Evolutionary conservation across 1,140 invertebrate genomes (phyloP).

Genomic region (Araneus ventricosus): DNA sequence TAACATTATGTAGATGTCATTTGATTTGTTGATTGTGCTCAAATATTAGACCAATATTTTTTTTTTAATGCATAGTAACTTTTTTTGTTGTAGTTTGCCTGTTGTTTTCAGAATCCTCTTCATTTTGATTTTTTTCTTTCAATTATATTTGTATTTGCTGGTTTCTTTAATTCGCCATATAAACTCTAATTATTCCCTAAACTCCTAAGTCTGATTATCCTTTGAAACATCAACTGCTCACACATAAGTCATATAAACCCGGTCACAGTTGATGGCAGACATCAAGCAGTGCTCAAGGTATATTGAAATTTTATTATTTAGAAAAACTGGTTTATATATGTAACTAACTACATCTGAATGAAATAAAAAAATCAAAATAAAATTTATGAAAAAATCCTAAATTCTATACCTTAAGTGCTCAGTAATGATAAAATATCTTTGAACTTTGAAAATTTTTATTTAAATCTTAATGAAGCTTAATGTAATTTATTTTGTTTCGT

Average conservation of each 20-base stretch:
- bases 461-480: too few relatives aligned
- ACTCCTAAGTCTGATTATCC: conserved; percentile 44
- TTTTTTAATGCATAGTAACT: too few relatives aligned
- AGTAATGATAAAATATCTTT: too few relatives aligned
- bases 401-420: too few relatives aligned
- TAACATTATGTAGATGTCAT: too few relatives aligned
- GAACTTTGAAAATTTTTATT: too few relatives aligned
- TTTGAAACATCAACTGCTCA: conserved; percentile 35
- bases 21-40: too few relatives aligned
- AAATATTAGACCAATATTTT: too few relatives aligned
- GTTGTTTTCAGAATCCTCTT: too few relatives aligned
- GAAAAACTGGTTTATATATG: neutral
- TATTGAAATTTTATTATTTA: neutral
- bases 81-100: too few relatives aligned
- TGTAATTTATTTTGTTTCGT: too few relatives aligned
- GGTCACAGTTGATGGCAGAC: conserved; percentile 16
- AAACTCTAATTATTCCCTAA: conserved; percentile 42
- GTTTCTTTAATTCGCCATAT: conserved; percentile 67
- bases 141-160: conserved; percentile 60
- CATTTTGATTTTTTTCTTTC: neutral
- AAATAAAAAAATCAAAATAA: neutral
- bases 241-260: conserved; percentile 28
- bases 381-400: conserved; percentile 5
- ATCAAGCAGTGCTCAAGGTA: conserved; percentile 72
- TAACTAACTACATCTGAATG: neutral